Evolutionary conservation across 2,888 invertebrate species (phyloP).

Genomic region (Ennomos fuscantarius): DNA sequence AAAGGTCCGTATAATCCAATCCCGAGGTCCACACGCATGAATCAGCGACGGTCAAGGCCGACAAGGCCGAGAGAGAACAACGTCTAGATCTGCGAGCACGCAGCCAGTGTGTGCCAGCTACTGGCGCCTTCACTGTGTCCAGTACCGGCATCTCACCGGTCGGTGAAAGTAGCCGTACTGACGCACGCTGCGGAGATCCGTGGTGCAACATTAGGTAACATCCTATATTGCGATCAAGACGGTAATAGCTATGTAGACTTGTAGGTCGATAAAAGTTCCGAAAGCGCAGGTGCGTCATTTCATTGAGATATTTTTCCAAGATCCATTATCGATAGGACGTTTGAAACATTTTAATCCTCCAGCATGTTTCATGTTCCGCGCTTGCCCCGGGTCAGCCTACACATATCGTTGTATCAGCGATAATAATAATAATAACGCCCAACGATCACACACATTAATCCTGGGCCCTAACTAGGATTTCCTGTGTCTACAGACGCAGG

Average conservation of each 20-base stretch:
- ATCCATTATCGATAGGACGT: too few species aligned
- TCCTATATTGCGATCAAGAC: conserved; percentile 7
- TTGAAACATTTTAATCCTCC: too few species aligned
- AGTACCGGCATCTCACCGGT: conserved; percentile 2
- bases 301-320: too few species aligned
- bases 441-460: too few species aligned
- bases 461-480: too few species aligned
- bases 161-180: conserved; percentile 31
- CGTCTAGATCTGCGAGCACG: not conserved
- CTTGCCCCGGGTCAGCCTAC: too few species aligned
- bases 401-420: too few species aligned
- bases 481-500: too few species aligned
- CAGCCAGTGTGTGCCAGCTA: not conserved
- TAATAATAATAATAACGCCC: too few species aligned
- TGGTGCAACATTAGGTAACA: conserved; percentile 29
- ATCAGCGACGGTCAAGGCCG: conserved; percentile 22
- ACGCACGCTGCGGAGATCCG: conserved; percentile 18
- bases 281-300: not conserved
- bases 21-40: conserved; percentile 2
- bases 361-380: too few species aligned
- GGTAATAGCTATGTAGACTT: conserved; percentile 1
- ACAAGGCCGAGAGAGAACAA: conserved; percentile 8
- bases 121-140: not conserved
- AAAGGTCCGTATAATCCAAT: conserved; percentile 1
- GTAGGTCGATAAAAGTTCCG: conserved; percentile 14